phyloP scores from a whole-genome alignment of 2,113 vertebrate species.

The Pseudorasbora parva region DNA sequence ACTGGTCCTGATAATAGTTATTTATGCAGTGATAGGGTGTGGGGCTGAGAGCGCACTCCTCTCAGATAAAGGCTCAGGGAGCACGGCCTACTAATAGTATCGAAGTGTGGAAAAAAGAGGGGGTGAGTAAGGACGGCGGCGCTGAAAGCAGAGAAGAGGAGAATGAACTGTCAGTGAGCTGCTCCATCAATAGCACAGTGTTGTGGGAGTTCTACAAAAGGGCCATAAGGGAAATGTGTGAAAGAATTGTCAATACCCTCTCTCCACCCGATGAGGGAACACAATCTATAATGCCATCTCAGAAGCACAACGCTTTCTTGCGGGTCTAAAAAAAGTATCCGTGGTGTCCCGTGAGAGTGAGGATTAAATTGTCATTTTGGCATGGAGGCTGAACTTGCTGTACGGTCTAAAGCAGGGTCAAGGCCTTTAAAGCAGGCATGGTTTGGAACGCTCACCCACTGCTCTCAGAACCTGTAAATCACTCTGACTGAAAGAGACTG shows the following conservation, averaged over 20 bases:
- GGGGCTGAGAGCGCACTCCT: background rate
- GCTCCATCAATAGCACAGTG: constrained; percentile 18
- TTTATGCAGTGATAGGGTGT: constrained; percentile 27
- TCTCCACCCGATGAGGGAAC: background rate
- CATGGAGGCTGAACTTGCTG: background rate
- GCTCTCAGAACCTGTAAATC: constrained; percentile 39
- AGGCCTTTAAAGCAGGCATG: constrained; percentile 1
- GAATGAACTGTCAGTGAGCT: constrained; percentile 20
- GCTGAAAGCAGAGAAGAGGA: background rate
- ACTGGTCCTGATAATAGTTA: constrained; percentile 30
- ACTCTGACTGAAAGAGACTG: background rate
- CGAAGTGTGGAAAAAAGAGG: constrained; percentile 10
- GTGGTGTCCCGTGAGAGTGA: background rate
- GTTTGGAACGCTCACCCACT: constrained; percentile 32
- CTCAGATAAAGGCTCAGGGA: constrained; percentile 20
- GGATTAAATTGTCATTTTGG: constrained; percentile 33
- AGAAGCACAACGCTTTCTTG: constrained; percentile 22
- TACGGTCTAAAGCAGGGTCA: constrained; percentile 33
- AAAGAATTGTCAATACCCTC: constrained; percentile 30
- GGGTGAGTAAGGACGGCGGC: background rate
- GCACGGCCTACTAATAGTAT: constrained; percentile 31
- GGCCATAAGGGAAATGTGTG: background rate
- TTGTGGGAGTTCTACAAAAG: background rate
- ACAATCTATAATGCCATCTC: constrained; percentile 27
- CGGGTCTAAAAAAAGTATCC: constrained; percentile 18